Base-by-base conservation (phyloP, 2,797 vertebrate species). In the Myotis planiceps region DNA sequence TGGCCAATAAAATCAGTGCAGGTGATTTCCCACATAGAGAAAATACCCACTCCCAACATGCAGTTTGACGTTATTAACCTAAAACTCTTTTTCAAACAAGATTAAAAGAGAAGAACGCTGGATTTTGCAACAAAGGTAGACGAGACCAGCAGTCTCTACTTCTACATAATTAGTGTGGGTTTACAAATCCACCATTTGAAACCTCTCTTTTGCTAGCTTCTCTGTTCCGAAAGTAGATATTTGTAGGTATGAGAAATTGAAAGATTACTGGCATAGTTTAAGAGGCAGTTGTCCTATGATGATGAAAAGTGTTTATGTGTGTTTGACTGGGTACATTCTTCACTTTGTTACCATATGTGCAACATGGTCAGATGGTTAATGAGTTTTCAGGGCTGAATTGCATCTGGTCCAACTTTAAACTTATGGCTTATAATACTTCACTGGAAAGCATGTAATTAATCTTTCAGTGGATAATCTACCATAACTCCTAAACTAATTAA, bases 331-430 rank as follows among this genome's bases (percentile, higher is more conserved):
- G 86, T 97, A 95, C 96, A 97, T 97, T 96, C 97, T 97, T 97
- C 97, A 97, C 97, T 97, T 80, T 97, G 94, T 94, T 96, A 90
- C 97, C 97, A 97, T 97, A 97, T 97, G 97, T 96, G 94, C 97
- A 96, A 96, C 95, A 91, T 97, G 97, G 97, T 97, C 97, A 97
- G 95, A 97, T 97, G 96, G 96, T 97, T 98, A 97, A 98, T 97
- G 97, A 97, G 97, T 96, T 97, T 96, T 93, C 94, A 93, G 93
- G 84, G 87, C 95, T 97, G 94, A 97, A 96, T 95, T 97, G 94
- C 96, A 97, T 98, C 97, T 97, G 96, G 95, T 95, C 95, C 97
- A 98, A 95, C 96, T 97, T 97, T 96, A 97, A 96, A 98, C 96
- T 97, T 97, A 97, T 91, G 92, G 94, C 95, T 97, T 97, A 96